Evolutionary conservation across 2,888 invertebrate genomes (phyloP).

Genomic region (Leucophora obtusa): DNA sequence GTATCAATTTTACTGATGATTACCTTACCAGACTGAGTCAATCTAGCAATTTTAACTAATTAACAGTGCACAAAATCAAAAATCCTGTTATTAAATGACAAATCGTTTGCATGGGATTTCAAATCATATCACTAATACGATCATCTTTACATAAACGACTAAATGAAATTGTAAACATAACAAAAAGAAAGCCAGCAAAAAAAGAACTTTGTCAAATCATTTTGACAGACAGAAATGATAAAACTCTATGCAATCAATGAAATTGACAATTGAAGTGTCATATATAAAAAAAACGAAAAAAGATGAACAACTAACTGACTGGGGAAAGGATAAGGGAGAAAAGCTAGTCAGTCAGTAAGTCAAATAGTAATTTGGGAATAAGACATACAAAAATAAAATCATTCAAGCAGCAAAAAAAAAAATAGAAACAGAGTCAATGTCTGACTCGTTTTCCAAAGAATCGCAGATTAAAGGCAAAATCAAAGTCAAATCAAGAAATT

Average conservation of each 20-base stretch:
- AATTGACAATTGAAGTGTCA: conserved; percentile 27
- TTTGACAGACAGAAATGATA: conserved; percentile 10
- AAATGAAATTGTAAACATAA: conserved; percentile 14
- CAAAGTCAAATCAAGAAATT: conserved; percentile 34
- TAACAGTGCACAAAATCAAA: too few species aligned
- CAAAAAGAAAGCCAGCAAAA: not conserved
- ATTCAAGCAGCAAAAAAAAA: not conserved
- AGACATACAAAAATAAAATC: conserved; percentile 1
- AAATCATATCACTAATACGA: too few species aligned
- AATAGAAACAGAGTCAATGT: not conserved
- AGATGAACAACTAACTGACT: not conserved
- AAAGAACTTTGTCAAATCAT: conserved; percentile 25
- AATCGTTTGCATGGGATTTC: too few species aligned
- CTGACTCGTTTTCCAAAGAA: conserved; percentile 1
- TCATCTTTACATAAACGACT: too few species aligned
- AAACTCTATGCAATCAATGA: not conserved
- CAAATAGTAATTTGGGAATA: not conserved
- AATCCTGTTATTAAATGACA: too few species aligned
- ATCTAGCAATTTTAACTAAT: too few species aligned
- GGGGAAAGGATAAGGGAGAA: not conserved
- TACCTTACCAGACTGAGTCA: too few species aligned
- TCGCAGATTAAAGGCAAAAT: conserved; percentile 29
- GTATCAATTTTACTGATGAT: too few species aligned
- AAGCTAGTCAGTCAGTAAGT: not conserved
- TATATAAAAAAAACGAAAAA: not conserved